phyloP scores from a whole-genome alignment of 2,888 invertebrate genomes.

The Amaurobius ferox region DNA sequence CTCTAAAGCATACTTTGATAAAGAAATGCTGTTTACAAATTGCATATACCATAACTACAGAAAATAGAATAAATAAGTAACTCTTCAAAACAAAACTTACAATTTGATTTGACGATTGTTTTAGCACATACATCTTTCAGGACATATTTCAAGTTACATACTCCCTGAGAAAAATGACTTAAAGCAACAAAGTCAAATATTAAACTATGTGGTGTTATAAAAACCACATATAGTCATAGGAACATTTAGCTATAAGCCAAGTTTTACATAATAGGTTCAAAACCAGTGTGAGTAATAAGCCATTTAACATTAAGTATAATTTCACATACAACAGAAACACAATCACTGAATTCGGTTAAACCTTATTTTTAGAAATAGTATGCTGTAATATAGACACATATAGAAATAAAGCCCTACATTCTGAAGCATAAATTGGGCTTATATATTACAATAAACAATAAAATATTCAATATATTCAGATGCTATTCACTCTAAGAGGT shows the following conservation, averaged over 20 bases:
- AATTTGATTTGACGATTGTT: constrained; percentile 17
- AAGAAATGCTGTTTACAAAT: not conserved
- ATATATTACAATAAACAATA: constrained; percentile 19
- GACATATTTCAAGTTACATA: constrained; percentile 36
- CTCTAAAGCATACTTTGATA: not conserved
- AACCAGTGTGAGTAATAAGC: constrained; percentile 49
- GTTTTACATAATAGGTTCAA: constrained; percentile 63
- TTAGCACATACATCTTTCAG: constrained; percentile 20
- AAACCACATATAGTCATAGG: constrained; percentile 63
- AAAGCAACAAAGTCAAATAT: constrained; percentile 43
- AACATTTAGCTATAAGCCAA: constrained; percentile 62
- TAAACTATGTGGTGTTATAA: constrained; percentile 33
- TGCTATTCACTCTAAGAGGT: constrained; percentile 1
- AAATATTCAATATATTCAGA: constrained; percentile 23
- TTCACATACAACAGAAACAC: constrained; percentile 44
- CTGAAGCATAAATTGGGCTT: constrained; percentile 24
- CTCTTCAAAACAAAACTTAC: not conserved
- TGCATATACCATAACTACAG: not conserved
- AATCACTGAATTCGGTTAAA: constrained; percentile 55
- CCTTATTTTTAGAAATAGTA: constrained; percentile 28
- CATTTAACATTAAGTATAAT: constrained; percentile 46
- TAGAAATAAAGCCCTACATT: constrained; percentile 14
- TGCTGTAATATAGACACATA: not conserved
- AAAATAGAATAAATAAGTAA: no score
- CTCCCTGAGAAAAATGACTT: constrained; percentile 69